These are phyloP conservation scores for Leptopilina myrica DNA, from an alignment of 2,888 invertebrate species.

Conservation along the genomic window DNA sequence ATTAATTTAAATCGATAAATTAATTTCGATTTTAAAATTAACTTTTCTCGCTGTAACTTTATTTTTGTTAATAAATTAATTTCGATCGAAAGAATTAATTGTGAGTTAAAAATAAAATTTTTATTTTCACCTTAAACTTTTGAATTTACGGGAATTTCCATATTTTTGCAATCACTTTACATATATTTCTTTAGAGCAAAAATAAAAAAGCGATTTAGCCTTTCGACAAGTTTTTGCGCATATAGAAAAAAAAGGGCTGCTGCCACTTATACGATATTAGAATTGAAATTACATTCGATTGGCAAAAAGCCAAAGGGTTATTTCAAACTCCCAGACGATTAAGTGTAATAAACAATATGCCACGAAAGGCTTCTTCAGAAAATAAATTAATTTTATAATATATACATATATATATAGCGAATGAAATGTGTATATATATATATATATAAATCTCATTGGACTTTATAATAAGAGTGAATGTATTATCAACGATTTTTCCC, in stretches of 20 bases:
- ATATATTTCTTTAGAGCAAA: not conserved
- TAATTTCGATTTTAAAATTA: no score
- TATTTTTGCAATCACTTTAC: not conserved
- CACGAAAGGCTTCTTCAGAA: not conserved
- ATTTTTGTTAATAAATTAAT: no score
- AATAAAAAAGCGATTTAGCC: not conserved
- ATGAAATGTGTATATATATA: no score
- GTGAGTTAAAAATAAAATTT: no score
- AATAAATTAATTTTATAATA: slow-evolving; percentile 3
- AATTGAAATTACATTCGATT: slow-evolving; percentile 33
- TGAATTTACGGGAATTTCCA: no score
- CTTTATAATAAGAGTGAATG: slow-evolving; percentile 1
- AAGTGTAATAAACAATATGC: slow-evolving; percentile 12
- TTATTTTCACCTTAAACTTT: no score
- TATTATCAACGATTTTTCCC: not conserved
- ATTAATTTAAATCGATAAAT: no score
- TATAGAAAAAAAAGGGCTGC: not conserved
- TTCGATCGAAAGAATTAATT: no score
- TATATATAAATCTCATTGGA: not conserved
- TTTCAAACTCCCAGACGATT: not conserved
- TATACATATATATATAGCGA: no score
- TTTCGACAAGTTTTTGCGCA: not conserved
- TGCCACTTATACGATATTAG: slow-evolving; percentile 29
- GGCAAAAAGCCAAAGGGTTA: slow-evolving; percentile 5
- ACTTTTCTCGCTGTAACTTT: no score